These are phyloP conservation scores for Dione vanillae DNA, from an alignment of 2,888 invertebrate species.

Conservation along the genomic window DNA sequence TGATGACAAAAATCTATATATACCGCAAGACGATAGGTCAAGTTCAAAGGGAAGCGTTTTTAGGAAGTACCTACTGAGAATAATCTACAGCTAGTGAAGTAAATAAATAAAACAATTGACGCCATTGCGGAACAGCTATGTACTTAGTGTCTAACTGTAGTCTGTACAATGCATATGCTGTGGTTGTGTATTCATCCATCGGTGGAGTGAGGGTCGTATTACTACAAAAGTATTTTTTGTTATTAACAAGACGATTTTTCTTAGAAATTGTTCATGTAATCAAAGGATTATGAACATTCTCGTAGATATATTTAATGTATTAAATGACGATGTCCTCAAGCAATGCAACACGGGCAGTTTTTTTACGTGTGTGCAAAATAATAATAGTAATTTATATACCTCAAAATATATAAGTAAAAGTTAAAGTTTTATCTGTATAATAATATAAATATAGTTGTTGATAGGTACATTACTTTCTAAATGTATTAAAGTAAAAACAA, in stretches of 20 bases:
- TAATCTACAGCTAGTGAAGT: not conserved
- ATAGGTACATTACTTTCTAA: not conserved
- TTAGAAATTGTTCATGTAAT: no score
- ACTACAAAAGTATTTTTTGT: no score
- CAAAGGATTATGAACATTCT: no score
- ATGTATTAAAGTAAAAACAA: not conserved
- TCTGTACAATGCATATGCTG: not conserved
- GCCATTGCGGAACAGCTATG: not conserved
- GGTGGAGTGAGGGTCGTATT: no score
- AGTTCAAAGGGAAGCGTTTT: not conserved
- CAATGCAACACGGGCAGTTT: no score
- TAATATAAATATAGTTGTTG: not conserved
- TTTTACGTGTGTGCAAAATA: no score
- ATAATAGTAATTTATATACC: no score
- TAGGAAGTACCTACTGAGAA: not conserved
- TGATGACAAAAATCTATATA: not conserved
- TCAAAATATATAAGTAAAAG: no score
- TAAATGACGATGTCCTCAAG: no score
- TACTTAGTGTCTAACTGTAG: not conserved
- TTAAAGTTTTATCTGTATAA: no score
- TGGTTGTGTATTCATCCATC: not conserved
- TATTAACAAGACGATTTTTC: no score
- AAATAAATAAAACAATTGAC: not conserved
- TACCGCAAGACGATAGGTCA: not conserved
- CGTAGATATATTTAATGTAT: no score